phyloP scores from a whole-genome alignment of 2,888 invertebrate species.

The Nipponacmea schrenckii region DNA sequence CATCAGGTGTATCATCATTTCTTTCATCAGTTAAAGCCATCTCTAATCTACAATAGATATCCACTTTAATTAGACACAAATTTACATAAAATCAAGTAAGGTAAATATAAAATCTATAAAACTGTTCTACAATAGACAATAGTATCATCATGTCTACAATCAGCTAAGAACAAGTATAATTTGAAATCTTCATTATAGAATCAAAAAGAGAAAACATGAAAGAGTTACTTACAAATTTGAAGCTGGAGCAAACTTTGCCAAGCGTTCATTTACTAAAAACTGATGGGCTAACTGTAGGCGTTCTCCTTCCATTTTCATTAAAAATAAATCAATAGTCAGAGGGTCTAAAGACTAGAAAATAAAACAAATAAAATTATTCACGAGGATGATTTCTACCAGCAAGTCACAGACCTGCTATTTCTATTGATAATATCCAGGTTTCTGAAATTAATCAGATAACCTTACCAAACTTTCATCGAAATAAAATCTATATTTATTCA shows the following conservation, averaged over 20 bases:
- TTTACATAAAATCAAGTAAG: neutral
- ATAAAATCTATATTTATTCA: neutral
- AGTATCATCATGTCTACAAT: too few relatives aligned
- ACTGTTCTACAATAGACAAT: neutral
- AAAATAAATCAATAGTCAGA: slow-evolving; percentile 13
- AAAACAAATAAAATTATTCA: neutral
- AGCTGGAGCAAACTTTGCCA: slow-evolving; percentile 17
- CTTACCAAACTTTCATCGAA: neutral
- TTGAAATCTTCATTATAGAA: too few relatives aligned
- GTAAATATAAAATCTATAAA: neutral
- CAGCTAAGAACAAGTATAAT: too few relatives aligned
- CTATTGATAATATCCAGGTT: too few relatives aligned
- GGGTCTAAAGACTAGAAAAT: neutral
- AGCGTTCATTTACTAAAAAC: slow-evolving; percentile 19
- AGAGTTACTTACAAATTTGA: slow-evolving; percentile 14
- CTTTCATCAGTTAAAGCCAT: neutral
- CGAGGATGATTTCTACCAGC: neutral
- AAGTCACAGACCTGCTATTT: neutral
- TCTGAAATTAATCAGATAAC: neutral
- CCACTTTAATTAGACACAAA: neutral
- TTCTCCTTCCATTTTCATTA: slow-evolving; percentile 35
- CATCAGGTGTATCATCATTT: neutral
- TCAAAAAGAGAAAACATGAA: neutral
- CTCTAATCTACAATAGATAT: neutral
- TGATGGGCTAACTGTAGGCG: slow-evolving; percentile 24